Base-by-base conservation (phyloP, 2,113 vertebrate species). In the Pao palembangensis region DNA sequence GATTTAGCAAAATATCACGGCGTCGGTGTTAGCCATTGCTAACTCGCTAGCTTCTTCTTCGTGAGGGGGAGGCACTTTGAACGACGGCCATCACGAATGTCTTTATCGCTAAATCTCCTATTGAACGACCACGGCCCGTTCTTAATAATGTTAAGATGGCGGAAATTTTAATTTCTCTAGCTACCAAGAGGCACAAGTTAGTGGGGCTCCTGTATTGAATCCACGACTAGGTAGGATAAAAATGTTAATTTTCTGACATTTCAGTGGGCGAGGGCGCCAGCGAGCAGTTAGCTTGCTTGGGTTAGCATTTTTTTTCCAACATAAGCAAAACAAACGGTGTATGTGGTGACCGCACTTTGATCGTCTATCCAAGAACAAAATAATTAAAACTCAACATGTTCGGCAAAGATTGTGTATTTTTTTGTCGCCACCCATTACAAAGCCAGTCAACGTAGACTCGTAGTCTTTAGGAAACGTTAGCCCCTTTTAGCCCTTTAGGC, bases 41-140 rank as follows among this genome's bases (percentile, higher is more conserved):
- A 71, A 48, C 52, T 38, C 5, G 78, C 82, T 82, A 82, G 85
- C 82, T 61, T 63, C 16, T 31, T 64, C 58, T 15, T 75, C 58
- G 74, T 62, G 74, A 73, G 82, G 79, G 82, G 83, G 83, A 82
- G 83, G 74, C 67, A 25, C 61, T 79, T 23, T 34, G 41, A 54
- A 54, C 78, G 86, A 82, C 87, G 87, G 87, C 87, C 87, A 87
- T 88, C 84, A 83, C 85, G 83, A 66, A 70, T 52, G 71, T 78
- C 78, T 83, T 86, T 84, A 81, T 85, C 70, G 71, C 75, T 31
- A 56, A 64, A 59, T 75, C 71, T 80, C 14, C 57, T 60, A 75
- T 69, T 55, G 25, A 71, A 46, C 38, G 51, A 69, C 18, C 69
- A 41, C 19, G 51, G 67, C 21, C 17, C 31, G 25, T 53, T 42